Conservation (phyloP, 2,113 vertebrate species). For the Synchiropus splendidus region DNA sequence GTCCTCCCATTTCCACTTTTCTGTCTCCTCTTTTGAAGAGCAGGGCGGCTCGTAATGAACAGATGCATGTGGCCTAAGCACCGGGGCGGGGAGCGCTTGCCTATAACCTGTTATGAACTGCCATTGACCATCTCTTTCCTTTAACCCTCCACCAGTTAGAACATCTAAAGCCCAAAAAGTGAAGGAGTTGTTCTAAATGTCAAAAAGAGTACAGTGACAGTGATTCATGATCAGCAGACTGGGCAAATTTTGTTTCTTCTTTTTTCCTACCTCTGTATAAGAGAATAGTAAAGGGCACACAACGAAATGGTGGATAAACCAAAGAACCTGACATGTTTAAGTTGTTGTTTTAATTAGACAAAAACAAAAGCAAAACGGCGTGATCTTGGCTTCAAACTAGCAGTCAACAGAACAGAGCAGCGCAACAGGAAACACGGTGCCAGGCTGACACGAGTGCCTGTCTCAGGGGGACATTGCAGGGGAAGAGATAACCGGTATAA, state of each 20-base stretch:
- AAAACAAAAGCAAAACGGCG: too few species aligned
- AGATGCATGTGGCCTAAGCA: slow-evolving; percentile 7
- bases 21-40: slow-evolving; percentile 8
- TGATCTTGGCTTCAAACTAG: too few species aligned
- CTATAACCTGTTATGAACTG: slow-evolving; percentile 17
- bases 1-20: slow-evolving; percentile 4
- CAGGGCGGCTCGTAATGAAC: slow-evolving; percentile 16
- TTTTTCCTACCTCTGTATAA: too few species aligned
- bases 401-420: background rate
- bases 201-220: too few species aligned
- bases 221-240: too few species aligned
- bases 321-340: too few species aligned
- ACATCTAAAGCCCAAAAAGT: too few species aligned
- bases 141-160: slow-evolving; percentile 1
- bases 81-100: slow-evolving; percentile 4
- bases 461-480: slow-evolving; percentile 7
- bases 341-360: too few species aligned
- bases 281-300: too few species aligned
- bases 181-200: too few species aligned
- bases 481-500: slow-evolving; percentile 6
- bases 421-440: slow-evolving; percentile 9
- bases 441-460: slow-evolving; percentile 9
- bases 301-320: too few species aligned
- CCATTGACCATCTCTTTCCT: slow-evolving; percentile 6
- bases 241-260: too few species aligned